Evolutionary conservation across 2,888 invertebrate genomes (phyloP), one percentile per base, ranked within the genome.

Genomic region (Psylliodes chrysocephalus): DNA sequence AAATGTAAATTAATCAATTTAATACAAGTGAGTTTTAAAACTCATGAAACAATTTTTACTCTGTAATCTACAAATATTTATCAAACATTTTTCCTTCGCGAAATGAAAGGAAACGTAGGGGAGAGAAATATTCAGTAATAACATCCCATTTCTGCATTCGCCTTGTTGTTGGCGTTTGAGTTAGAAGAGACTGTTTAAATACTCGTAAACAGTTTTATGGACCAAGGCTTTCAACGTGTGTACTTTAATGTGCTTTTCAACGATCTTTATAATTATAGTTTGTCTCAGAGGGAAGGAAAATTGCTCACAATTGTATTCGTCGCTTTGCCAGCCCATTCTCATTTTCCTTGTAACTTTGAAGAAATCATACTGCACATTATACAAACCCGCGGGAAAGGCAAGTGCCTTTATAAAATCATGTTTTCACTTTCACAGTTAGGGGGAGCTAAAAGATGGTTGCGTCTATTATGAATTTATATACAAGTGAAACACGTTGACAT

Each of bases 201-300:
- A 79, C 77, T 79, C 79, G 78, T 80, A 80, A 81, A 80, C 76
- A 71, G 78, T 79, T 80, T 81, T 79, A 81, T 80, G 79, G 79
- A 78, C 78, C 65, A 71, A 77, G 74, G 79, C 80, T 81, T 80
- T 80, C 78, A 79, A 73, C 79, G 77, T 78, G 78, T 77, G 75
- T 76, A 78, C 73, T 77, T 76, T 76, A 79, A 79, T 78, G 78
- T 73, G 75, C 78, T 76, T 72, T 75, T 72, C 77, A 77, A 71
- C 78, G 76, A 78, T 80, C 75, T 77, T 73, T 77, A 77, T 79
- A 80, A 80, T 80, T 79, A 79, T 77, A 78, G 76, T 76, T 77
- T 77, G 77, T 77, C 78, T 77, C 78, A 68, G 67, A 75, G 77
- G 78, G 73, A 73, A 72, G 70, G 72, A 74, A 76, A 77, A 78